Percentiles rank a stretch among this genome's conserved stretches.
Conservation (phyloP, 2,113 vertebrate species). For the Penelope pileata region DNA sequence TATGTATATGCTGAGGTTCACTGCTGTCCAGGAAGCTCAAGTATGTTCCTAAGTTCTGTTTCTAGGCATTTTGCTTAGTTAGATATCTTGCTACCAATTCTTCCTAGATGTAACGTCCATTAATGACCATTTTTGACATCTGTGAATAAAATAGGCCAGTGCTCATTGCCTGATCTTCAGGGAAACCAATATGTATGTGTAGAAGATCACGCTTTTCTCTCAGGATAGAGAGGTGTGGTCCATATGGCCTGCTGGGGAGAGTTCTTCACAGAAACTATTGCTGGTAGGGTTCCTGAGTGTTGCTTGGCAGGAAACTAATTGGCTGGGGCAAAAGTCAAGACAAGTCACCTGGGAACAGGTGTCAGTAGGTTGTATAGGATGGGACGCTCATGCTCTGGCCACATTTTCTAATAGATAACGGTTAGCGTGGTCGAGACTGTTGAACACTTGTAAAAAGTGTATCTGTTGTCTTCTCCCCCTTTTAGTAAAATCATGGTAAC, state of each 20-base stretch:
- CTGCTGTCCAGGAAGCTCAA: background rate
- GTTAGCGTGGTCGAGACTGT: no score
- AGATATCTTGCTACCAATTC: background rate
- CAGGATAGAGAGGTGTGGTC: background rate
- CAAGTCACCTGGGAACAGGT: background rate
- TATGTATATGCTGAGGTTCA: background rate
- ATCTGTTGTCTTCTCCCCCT: rapidly evolving
- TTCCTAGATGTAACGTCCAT: background rate
- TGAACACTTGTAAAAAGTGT: background rate
- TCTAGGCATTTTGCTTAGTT: background rate
- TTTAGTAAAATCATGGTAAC: rapidly evolving
- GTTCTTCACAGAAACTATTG: rapidly evolving
- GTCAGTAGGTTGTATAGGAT: rapidly evolving
- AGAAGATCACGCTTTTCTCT: background rate
- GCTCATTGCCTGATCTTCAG: background rate
- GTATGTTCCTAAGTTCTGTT: background rate
- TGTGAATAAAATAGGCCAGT: rapidly evolving
- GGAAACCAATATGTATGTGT: rapidly evolving
- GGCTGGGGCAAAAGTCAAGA: background rate
- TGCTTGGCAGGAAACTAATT: rapidly evolving
- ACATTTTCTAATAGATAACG: background rate
- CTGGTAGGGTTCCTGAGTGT: rapidly evolving
- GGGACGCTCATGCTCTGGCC: rapidly evolving
- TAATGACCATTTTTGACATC: background rate
- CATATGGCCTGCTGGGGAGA: rapidly evolving